Conservation (phyloP, 1,140 invertebrate species). For the Sipha flava region DNA sequence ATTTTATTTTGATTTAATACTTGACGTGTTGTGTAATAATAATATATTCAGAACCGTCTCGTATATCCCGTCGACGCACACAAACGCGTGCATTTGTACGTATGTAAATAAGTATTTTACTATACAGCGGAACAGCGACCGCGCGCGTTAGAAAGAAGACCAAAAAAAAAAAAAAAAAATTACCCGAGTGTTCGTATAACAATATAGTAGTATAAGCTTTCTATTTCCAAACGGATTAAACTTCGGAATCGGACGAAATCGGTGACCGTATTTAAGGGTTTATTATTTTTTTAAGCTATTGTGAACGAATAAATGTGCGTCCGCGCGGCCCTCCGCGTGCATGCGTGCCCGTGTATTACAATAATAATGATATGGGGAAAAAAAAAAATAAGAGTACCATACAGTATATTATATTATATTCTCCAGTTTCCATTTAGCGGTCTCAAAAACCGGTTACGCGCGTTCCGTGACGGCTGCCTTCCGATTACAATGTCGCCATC, state of each 20-base stretch:
- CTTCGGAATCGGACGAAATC: not conserved
- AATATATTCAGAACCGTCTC: too few relatives aligned
- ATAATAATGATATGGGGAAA: too few relatives aligned
- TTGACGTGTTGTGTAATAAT: too few relatives aligned
- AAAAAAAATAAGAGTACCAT: not conserved
- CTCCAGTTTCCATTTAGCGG: conserved; percentile 24
- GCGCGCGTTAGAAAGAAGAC: too few relatives aligned
- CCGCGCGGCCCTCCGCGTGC: too few relatives aligned
- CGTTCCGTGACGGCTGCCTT: conserved; percentile 13
- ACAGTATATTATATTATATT: not conserved
- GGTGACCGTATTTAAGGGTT: not conserved
- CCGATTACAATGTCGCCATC: conserved; percentile 31
- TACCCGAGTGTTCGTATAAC: not conserved
- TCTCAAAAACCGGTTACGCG: not conserved
- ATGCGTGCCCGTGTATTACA: too few relatives aligned
- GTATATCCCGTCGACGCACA: too few relatives aligned
- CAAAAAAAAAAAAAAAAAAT: not conserved
- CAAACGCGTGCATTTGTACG: too few relatives aligned
- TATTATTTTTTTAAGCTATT: not conserved
- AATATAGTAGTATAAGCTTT: not conserved
- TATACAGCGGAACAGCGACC: too few relatives aligned
- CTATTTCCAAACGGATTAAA: not conserved
- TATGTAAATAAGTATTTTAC: too few relatives aligned
- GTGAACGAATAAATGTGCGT: not conserved
- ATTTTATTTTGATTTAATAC: too few relatives aligned